Conservation (phyloP, 1,140 invertebrate genomes). For the Macrocentrus cingulum region DNA sequence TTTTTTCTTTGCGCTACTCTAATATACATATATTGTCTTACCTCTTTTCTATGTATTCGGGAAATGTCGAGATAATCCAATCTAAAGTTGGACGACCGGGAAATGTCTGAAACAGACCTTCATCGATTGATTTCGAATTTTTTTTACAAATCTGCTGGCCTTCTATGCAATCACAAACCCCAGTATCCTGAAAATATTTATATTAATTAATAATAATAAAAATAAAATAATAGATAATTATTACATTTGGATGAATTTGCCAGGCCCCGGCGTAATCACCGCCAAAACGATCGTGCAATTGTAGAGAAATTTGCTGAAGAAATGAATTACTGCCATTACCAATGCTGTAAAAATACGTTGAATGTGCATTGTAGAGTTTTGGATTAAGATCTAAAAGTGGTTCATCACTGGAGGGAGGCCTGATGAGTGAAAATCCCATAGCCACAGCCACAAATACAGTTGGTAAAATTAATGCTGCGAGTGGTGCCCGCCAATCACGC, state of each 20-base stretch:
- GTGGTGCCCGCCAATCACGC: conserved; percentile 64
- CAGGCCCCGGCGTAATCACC: conserved; percentile 48
- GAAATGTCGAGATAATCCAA: conserved; percentile 64
- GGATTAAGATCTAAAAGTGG: conserved; percentile 58
- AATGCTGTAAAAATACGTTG: conserved; percentile 59
- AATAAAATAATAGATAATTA: not conserved
- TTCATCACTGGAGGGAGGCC: conserved; percentile 66
- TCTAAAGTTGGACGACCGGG: conserved; percentile 54
- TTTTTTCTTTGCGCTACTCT: too few relatives aligned
- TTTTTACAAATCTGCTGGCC: conserved; percentile 49
- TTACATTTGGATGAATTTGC: conserved; percentile 46
- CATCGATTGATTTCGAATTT: conserved; percentile 44
- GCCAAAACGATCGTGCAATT: conserved; percentile 48
- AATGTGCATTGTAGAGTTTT: conserved; percentile 58
- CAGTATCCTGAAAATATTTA: conserved; percentile 49
- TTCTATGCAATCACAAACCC: conserved; percentile 46
- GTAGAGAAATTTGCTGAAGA: conserved; percentile 41
- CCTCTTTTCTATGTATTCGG: conserved; percentile 65
- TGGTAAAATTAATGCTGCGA: conserved; percentile 65
- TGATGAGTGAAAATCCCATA: conserved; percentile 69
- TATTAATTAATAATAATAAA: conserved; percentile 20
- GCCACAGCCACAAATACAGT: conserved; percentile 65
- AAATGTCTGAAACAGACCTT: conserved; percentile 49
- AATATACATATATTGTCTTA: too few relatives aligned
- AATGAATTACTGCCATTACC: conserved; percentile 42